Percentiles rank a stretch among this genome's conserved stretches.
Conservation (phyloP, 2,888 invertebrate species). For the Athrips mouffetella region DNA sequence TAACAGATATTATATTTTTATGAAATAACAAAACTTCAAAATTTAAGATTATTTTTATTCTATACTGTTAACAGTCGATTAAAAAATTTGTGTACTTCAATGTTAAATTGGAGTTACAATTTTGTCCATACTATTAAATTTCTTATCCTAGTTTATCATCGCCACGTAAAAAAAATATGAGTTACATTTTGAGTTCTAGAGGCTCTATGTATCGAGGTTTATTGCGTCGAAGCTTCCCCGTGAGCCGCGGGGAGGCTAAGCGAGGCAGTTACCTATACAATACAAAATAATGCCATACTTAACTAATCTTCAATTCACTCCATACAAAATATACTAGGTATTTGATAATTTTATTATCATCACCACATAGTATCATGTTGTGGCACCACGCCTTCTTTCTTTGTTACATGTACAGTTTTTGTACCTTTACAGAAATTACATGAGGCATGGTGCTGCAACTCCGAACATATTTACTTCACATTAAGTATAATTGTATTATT, state of each 20-base stretch:
- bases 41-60: background rate
- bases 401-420: background rate
- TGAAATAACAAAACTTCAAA: background rate
- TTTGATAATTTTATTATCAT: constrained; percentile 31
- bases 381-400: constrained; percentile 33
- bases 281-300: constrained; percentile 52
- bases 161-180: constrained; percentile 20
- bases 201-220: background rate
- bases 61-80: no score
- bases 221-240: constrained; percentile 31
- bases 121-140: no score
- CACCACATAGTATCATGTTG: constrained; percentile 24
- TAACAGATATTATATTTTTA: background rate
- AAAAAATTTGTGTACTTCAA: no score
- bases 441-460: constrained; percentile 25
- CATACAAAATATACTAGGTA: constrained; percentile 24
- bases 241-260: constrained; percentile 51
- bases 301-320: constrained; percentile 17
- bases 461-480: background rate
- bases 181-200: background rate
- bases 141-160: constrained; percentile 1
- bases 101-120: no score
- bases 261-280: constrained; percentile 31
- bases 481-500: background rate
- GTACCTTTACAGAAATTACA: background rate